Base-by-base conservation (phyloP, 2,113 vertebrate genomes). In the Macquaria ambigua region DNA sequence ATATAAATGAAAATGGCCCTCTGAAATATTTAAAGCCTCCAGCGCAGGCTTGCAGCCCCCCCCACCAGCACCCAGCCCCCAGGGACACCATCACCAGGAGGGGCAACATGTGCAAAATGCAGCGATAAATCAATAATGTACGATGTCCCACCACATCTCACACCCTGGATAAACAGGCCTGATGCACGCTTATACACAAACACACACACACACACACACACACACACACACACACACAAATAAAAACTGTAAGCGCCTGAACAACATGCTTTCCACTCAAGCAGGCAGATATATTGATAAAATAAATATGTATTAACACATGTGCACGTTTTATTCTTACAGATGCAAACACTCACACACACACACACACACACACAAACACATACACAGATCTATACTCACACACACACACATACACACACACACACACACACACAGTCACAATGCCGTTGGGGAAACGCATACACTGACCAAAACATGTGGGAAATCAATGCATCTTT, bases 11-110 rank as follows among this genome's bases (percentile, higher is more conserved):
- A 93, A 94, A 92, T 85, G 76, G 71, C 28, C 77, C 71, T 81
- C 69, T 94, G 89, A 94, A 94, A 94, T 94, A 94, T 94, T 94
- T 92, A 94, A 83, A 85, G 85, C 66, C 87, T 79, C 53, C 74
- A 53, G 74, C 14, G 8, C 82, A 43, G 74, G 69, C 59, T 50
- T 37, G 28, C 80, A 63, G 28, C 56, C 48, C 43, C 55, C 66
- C 25, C 76, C 64, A 9, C 73, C 34, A 63, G 53, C 84, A 39
- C 48, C 43, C 21, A 43, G 72, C 80, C 83, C 81, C 83, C 70
- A 5, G 88, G 78, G 91, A 94, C 64, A 48, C 34, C 59, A 31
- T 74, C 59, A 11, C 55, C 83, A 82, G 81, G 83, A 86, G 81
- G 84, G 86, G 73, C 86, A 76, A 90, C 93, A 93, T 93, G 93